phyloP scores from a whole-genome alignment of 2,888 invertebrate genomes.

The Beris morrisii region DNA sequence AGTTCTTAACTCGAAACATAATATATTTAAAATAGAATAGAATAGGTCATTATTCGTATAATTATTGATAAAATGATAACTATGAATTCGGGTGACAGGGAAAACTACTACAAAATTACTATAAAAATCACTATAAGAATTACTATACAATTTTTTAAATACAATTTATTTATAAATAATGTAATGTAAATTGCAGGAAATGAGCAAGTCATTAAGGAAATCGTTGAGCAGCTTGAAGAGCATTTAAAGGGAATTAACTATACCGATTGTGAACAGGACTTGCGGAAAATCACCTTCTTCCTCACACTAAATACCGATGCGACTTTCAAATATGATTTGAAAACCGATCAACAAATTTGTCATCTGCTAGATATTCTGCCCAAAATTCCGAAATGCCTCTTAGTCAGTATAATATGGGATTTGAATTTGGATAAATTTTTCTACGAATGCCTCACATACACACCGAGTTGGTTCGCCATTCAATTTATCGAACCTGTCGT shows the following conservation, averaged over 20 bases:
- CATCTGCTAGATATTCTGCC: slow-evolving; percentile 47
- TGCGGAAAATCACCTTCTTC: slow-evolving; percentile 48
- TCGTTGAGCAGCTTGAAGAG: slow-evolving; percentile 43
- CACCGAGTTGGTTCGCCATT: slow-evolving; percentile 49
- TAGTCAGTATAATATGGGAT: slow-evolving; percentile 46
- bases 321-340: slow-evolving; percentile 46
- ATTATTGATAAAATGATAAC: too few species aligned
- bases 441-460: slow-evolving; percentile 45
- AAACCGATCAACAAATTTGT: slow-evolving; percentile 43
- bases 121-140: too few species aligned
- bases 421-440: slow-evolving; percentile 47
- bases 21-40: too few species aligned
- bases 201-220: slow-evolving; percentile 46
- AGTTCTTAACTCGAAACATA: too few species aligned
- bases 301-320: slow-evolving; percentile 48
- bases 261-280: slow-evolving; percentile 29
- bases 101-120: too few species aligned
- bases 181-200: slow-evolving; percentile 42
- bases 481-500: slow-evolving; percentile 47
- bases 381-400: slow-evolving; percentile 46
- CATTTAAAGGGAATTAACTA: slow-evolving; percentile 37
- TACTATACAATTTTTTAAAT: too few species aligned
- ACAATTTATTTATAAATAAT: too few species aligned
- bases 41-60: too few species aligned
- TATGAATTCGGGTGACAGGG: too few species aligned